A percentile compares a stretch with the other conserved stretches of the same genome.
phyloP scores from a whole-genome alignment of 2,113 vertebrate genomes.

The Pollachius pollachius region DNA sequence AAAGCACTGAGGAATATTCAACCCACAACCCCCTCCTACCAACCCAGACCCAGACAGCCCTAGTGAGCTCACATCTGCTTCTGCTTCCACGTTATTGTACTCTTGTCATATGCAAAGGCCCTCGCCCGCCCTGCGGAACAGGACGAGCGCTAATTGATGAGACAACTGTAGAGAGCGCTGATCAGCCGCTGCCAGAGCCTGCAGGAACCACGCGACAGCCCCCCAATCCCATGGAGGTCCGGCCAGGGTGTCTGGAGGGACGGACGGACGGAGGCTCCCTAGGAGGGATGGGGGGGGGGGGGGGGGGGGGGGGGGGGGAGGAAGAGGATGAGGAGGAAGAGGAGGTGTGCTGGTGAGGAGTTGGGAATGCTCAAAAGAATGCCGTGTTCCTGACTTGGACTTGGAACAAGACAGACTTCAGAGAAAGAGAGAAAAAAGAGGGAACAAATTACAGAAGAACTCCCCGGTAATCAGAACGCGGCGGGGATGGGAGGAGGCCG shows the following conservation, averaged over 20 bases:
- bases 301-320: slow-evolving; percentile 27
- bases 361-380: neutral
- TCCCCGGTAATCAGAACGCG: neutral
- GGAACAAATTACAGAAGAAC: slow-evolving; percentile 3
- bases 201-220: slow-evolving; percentile 44
- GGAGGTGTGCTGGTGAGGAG: slow-evolving; percentile 16
- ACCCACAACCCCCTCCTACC: slow-evolving; percentile 8
- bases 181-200: slow-evolving; percentile 45
- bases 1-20: slow-evolving; percentile 14
- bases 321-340: slow-evolving; percentile 16
- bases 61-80: slow-evolving; percentile 55
- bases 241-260: slow-evolving; percentile 33
- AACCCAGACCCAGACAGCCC: slow-evolving; percentile 15
- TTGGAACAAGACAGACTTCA: slow-evolving; percentile 32
- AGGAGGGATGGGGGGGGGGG: slow-evolving; percentile 8
- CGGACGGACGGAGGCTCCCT: slow-evolving; percentile 23
- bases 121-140: slow-evolving; percentile 22
- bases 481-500: neutral
- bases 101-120: slow-evolving; percentile 49
- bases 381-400: slow-evolving; percentile 35
- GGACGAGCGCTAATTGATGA: slow-evolving; percentile 51
- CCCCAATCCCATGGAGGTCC: slow-evolving; percentile 13
- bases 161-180: slow-evolving; percentile 58
- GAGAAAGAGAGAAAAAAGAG: slow-evolving; percentile 25
- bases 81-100: slow-evolving; percentile 48